Base-by-base conservation (phyloP, 2,888 invertebrate genomes). In the Pterostichus madidus region DNA sequence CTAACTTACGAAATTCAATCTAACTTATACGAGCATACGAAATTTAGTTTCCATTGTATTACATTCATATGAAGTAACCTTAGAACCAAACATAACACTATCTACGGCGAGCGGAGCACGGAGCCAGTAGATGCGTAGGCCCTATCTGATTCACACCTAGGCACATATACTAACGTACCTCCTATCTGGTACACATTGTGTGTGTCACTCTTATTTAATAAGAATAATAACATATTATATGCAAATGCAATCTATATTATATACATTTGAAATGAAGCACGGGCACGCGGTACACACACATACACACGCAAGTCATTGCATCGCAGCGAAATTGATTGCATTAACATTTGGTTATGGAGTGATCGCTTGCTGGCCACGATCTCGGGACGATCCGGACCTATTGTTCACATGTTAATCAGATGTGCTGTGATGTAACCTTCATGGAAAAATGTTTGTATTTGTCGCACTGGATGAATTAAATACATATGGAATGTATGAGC, bases 141-240 rank as follows among this genome's bases (percentile, higher is more conserved):
- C 73, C 31, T 49, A 75, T 75, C 75, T 75, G 75, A 75, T 75
- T 75, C 75, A 75, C 75, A 75, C 75, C 75, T n/a, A n/a, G n/a
- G n/a, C n/a, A n/a, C n/a, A n/a, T n/a, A n/a, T n/a, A n/a, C n/a
- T n/a, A n/a, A n/a, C n/a, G n/a, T 75, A 10, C 10, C 17, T 7
- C 15, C 31, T 11, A 6, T 6, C 59, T 11, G 11, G n/a, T 6
- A 64, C 64, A n/a, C 75, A 52, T 32, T n/a, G n/a, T 75, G 75
- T 73, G 80, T 82, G 81, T 82, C 87, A 90, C 89, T 89, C 89
- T 90, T 89, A 89, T 89, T 89, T 89, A 89, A 88, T 88, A 88
- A 88, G 90, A 90, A 89, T 89, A 89, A 89, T 89, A 89, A 89
- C 89, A 89, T 89, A 90, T 89, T 90, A 89, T 90, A 90, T 90